Base-by-base conservation (phyloP, 2,888 invertebrate species). In the Diplolepis rosae region DNA sequence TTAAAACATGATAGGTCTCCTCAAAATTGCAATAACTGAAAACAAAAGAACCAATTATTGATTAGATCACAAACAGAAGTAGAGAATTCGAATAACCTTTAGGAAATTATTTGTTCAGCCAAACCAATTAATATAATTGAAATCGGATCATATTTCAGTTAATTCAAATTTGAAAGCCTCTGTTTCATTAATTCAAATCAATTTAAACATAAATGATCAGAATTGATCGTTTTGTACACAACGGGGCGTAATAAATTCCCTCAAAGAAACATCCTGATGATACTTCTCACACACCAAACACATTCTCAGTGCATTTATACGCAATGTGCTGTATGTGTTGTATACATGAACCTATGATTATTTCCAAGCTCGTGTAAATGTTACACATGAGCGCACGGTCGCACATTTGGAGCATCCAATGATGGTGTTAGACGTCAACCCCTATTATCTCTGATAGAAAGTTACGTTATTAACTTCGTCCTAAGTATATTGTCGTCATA, bases 361-460 rank as follows among this genome's bases (percentile, higher is more conserved):
- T 65, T 45, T 27, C 18, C 11, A 39, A 11, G 70, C 15, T 28
- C 22, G 48, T 22, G 24, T 27, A 80, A 80, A 79, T 78, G 79
- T 82, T 79, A 85, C 82, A 80, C 82, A 83, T 85, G 85, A 85
- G 78, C 83, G 83, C 83, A 80, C 79, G 83, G 80, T 72, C 82
- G 83, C 79, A 79, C 83, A 85, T 86, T 83, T 84, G 76, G 84
- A 86, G 81, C 85, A 81, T 72, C 75, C 71, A 66, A 78, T 75
- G 78, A 75, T 83, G 83, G 83, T 83, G 83, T 83, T 83, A 83
- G 83, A 82, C 75, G 78, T 65, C 61, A 24, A 24, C 35, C 39
- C 39, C 28, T n/a, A 52, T 61, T 22, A 35, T 22, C 39, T 39
- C n/a, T 39, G 39, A 61, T 61, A 24, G 39, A n/a, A n/a, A 24